Percentiles rank a stretch among this genome's conserved stretches.
Evolutionary conservation across 1,140 invertebrate genomes (phyloP).

Genomic region (Drosophila pruinosa): DNA sequence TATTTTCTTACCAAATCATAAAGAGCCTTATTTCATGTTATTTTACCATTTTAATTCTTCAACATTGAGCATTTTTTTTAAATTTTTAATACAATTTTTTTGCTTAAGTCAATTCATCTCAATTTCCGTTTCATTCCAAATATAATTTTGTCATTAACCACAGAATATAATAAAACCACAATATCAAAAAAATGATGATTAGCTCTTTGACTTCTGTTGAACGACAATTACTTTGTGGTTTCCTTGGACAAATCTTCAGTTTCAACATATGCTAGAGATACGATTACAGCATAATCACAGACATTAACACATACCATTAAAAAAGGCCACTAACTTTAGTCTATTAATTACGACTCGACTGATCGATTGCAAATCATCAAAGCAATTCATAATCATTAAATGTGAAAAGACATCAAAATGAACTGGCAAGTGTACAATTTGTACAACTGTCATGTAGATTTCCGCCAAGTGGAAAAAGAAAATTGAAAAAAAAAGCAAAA

Average conservation of each 20-base stretch:
- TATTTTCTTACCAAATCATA: no score
- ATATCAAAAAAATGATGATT: background rate
- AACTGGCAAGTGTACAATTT: conserved; percentile 26
- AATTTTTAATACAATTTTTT: no score
- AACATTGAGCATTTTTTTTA: no score
- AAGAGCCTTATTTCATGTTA: no score
- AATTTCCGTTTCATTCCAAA: background rate
- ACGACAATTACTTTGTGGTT: conserved; percentile 14
- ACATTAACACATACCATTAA: conserved; percentile 16
- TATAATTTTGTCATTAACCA: background rate
- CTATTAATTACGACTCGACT: background rate
- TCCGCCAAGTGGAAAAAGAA: conserved; percentile 20
- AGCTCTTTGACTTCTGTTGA: background rate
- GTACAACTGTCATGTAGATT: conserved; percentile 17
- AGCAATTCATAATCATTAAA: conserved; percentile 20
- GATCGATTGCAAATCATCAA: conserved; percentile 9
- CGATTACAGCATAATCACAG: conserved; percentile 8
- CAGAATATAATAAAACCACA: background rate
- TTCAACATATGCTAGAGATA: background rate
- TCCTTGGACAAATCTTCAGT: background rate
- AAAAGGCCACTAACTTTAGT: conserved; percentile 19
- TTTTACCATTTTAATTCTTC: no score
- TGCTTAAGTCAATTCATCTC: background rate
- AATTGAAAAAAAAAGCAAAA: background rate
- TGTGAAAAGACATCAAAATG: background rate